Base-by-base conservation (phyloP, 1,140 invertebrate genomes). In the Drosophila setifemur region DNA sequence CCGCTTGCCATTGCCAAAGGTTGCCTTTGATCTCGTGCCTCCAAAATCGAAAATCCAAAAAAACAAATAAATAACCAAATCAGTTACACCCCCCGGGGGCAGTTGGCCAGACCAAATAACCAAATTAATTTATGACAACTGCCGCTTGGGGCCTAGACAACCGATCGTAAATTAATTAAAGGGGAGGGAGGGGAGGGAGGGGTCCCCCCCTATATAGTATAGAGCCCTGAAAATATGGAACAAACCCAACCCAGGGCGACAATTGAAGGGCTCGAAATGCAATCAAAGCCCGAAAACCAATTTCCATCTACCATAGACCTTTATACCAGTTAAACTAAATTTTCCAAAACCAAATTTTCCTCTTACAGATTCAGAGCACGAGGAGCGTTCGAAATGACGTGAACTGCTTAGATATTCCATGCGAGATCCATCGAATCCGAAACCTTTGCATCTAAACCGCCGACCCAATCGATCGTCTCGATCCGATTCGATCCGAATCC, bases 101-200 rank as follows among this genome's bases (percentile, higher is more conserved):
- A 7, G 5, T 61, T 9, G 16, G 21, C 28, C 19, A 39, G 31
- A 25, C 57, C 57, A 61, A 83, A 61, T 69, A 25, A 25, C 57
- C 57, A 61, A 83, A 61, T 69, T 48, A 86, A 85, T 86, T 86
- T 81, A 85, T 86, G 68, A 42, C 53, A 52, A 45, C 50, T 66
- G 26, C 28, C 40, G 33, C 29, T 28, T 35, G 28, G 19, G 73
- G 63, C 40, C 61, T 29, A 53, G 78, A 66, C 40, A 71, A 47
- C 29, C 48, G 58, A 66, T 49, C 75, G 57, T 85, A 86, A 85
- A 86, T 85, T 86, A 81, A 85, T 85, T 86, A 81, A 81, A 53
- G 58, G 21, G 26, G 47, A 55, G 33, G 26, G 7, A 9, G 4
- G 1, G 37, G 43, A 48, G 37, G 16, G 18, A 5, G 35, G 28